phyloP scores from a whole-genome alignment of 2,113 vertebrate genomes.

The Sinosuthora webbiana region DNA sequence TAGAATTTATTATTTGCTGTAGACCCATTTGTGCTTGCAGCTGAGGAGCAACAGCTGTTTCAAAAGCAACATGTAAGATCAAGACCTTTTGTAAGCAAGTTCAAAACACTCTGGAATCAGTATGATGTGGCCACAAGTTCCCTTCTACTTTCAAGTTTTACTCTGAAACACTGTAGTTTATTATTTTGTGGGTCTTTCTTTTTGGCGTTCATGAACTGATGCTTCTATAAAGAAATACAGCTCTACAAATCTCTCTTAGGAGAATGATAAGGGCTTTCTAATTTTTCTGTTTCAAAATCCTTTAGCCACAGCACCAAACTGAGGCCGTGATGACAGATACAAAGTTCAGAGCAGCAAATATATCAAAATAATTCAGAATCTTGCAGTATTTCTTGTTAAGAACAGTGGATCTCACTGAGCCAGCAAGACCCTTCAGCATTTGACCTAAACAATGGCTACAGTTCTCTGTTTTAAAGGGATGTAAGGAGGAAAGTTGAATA shows the following conservation, averaged over 20 bases:
- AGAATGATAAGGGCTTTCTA: background rate
- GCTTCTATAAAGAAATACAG: background rate
- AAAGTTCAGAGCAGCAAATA: background rate
- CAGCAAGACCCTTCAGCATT: background rate
- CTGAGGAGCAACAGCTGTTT: background rate
- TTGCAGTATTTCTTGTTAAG: background rate
- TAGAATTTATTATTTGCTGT: background rate
- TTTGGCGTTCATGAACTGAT: background rate
- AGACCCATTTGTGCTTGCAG: background rate
- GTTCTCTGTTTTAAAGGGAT: background rate
- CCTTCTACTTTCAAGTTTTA: background rate
- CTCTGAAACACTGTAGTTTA: background rate
- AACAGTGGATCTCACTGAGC: background rate
- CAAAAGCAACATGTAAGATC: background rate
- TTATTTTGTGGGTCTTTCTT: background rate
- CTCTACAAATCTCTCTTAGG: background rate
- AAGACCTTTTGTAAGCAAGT: background rate
- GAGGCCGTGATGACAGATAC: background rate
- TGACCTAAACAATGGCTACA: background rate
- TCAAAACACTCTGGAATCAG: background rate
- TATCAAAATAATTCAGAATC: background rate
- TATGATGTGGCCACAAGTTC: background rate
- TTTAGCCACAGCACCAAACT: background rate
- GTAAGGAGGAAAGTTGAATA: background rate
- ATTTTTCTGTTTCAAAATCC: background rate